Conservation (phyloP, 2,113 vertebrate genomes). For the Callipepla californica region DNA sequence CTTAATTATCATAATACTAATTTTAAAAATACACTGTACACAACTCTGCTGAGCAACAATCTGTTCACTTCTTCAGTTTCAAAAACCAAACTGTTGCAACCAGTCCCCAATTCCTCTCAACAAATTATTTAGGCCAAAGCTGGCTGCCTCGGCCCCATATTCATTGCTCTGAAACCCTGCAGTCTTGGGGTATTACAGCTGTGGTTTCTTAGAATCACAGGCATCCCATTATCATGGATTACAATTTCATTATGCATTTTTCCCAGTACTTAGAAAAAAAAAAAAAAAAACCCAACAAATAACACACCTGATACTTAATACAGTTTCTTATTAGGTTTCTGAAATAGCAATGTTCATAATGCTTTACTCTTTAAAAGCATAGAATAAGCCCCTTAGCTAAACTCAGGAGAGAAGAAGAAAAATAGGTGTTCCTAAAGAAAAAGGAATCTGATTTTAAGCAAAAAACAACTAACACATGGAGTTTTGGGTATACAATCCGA, state of each 20-base stretch:
- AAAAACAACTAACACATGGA: neutral
- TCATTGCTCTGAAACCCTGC: constrained; percentile 18
- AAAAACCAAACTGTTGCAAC: constrained; percentile 44
- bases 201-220: constrained; percentile 1
- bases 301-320: constrained; percentile 7
- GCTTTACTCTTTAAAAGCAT: neutral
- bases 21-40: constrained; percentile 60
- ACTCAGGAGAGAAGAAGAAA: neutral
- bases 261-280: constrained; percentile 4
- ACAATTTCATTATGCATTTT: constrained; percentile 42
- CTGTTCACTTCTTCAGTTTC: constrained; percentile 47
- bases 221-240: constrained; percentile 27
- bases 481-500: neutral
- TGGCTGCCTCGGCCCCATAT: neutral
- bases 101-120: constrained; percentile 34
- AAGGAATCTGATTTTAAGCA: neutral
- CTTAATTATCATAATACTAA: constrained; percentile 51
- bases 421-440: neutral
- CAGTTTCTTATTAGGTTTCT: constrained; percentile 8
- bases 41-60: constrained; percentile 40
- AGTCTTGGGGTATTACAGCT: constrained; percentile 40
- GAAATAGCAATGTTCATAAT: constrained; percentile 4
- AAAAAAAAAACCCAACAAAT: neutral
- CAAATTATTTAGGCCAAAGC: constrained; percentile 34
- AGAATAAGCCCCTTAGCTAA: neutral